Percentiles rank a stretch among this genome's conserved stretches.
Conservation (phyloP, 2,113 vertebrate species). For the Myrmecophaga tridactyla region DNA sequence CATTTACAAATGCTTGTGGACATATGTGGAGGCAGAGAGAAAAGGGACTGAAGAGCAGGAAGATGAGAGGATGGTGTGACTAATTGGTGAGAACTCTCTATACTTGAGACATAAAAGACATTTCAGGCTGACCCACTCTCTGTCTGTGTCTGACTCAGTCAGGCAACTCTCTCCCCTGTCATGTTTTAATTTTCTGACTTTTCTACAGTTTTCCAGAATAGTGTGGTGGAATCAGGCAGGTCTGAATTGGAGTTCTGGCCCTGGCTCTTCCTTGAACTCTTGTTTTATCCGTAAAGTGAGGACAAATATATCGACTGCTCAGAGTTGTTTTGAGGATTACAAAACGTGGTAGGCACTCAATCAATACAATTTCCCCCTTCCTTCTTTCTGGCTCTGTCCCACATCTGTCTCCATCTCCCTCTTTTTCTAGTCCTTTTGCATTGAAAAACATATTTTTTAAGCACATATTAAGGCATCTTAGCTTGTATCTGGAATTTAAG, state of each 20-base stretch:
- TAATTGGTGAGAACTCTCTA: neutral
- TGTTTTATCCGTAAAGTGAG: neutral
- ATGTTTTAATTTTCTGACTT: slow-evolving; percentile 8
- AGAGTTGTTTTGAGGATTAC: neutral
- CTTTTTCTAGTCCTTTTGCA: neutral
- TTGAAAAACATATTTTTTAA: neutral
- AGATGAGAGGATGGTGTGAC: neutral
- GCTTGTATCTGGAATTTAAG: neutral
- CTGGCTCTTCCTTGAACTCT: neutral
- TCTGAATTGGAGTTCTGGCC: neutral
- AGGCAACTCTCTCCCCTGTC: neutral
- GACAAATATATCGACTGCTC: neutral
- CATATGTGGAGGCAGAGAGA: neutral
- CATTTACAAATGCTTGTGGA: neutral
- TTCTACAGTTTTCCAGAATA: neutral
- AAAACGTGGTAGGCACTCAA: neutral
- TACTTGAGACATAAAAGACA: neutral
- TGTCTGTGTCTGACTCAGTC: slow-evolving; percentile 29
- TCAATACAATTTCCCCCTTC: neutral
- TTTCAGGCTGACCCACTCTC: neutral
- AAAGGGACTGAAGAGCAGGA: neutral
- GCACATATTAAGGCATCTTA: neutral
- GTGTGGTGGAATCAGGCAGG: neutral
- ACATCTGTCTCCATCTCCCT: neutral
- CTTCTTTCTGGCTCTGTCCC: neutral